Base-by-base conservation (phyloP, 2,888 invertebrate genomes). In the Zonitis immaculata region DNA sequence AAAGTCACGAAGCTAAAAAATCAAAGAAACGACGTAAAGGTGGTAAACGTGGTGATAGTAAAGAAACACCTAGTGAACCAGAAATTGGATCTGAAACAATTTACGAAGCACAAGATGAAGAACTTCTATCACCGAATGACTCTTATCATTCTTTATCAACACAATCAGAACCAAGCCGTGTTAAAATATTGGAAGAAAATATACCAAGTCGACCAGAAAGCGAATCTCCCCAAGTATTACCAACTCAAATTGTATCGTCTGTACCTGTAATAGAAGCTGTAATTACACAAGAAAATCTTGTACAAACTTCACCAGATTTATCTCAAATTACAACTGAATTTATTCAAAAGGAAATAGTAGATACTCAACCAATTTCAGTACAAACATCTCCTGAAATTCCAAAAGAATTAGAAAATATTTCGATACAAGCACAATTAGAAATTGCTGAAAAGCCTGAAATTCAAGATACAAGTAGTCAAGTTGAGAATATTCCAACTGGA, bases 171-270 rank as follows among this genome's bases (percentile, higher is more conserved):
- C 78, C 81, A 3, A 78, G 77, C 16, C 80, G 82, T 6, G 83
- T 86, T 0, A 87, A 85, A 76, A 78, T 87, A 26, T 71, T 87
- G 9, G 86, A 87, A 75, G 86, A 87, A 76, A 78, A 78, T 51
- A 61, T 86, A 7, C 73, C 82, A 39, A 78, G 79, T 16, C 78
- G 82, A 49, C 80, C 82, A 14, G 79, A 78, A 60, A 80, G 82
- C 63, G 78, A 79, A 58, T 77, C 82, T 0, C 74, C 79, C n/a
- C 77, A 79, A 35, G 80, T 82, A 44, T 76, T 85, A 0, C 59
- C 69, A 54, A 61, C 63, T 44, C 63, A 72, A 67, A 63, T 69
- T 47, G 75, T 81, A 12, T 79, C 77, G 53, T 80, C 84, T 47
- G 76, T 87, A 16, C 79, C 80, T n/a, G 78, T 84, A 6, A 66